phyloP scores from a whole-genome alignment of 1,140 invertebrate genomes.

The Conus betulinus region DNA sequence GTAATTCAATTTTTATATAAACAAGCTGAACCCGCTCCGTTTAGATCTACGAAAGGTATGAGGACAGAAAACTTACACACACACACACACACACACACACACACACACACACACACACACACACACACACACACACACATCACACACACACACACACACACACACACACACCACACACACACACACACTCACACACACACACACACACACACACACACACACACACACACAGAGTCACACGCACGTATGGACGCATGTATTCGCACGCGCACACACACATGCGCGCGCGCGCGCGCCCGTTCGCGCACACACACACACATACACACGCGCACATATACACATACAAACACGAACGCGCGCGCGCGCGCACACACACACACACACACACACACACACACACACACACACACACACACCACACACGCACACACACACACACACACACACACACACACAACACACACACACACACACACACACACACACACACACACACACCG shows the following conservation, averaged over 20 bases:
- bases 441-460: constrained; percentile 2
- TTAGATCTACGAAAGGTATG: neutral
- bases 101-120: constrained; percentile 2
- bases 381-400: neutral
- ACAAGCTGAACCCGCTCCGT: neutral
- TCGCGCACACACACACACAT: neutral
- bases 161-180: neutral
- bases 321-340: neutral
- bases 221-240: neutral
- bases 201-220: no score
- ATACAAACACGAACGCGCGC: neutral
- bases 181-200: neutral
- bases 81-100: neutral
- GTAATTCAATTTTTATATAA: neutral
- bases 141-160: no score
- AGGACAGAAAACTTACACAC: neutral
- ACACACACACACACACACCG: constrained; percentile 5
- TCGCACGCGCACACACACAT: neutral
- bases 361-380: neutral
- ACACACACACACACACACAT: neutral
- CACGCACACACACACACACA: neutral
- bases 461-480: constrained; percentile 24
- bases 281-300: neutral
- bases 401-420: neutral
- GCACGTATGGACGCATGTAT: neutral